phyloP scores from a whole-genome alignment of 1,140 invertebrate species.

The Achroia grisella region DNA sequence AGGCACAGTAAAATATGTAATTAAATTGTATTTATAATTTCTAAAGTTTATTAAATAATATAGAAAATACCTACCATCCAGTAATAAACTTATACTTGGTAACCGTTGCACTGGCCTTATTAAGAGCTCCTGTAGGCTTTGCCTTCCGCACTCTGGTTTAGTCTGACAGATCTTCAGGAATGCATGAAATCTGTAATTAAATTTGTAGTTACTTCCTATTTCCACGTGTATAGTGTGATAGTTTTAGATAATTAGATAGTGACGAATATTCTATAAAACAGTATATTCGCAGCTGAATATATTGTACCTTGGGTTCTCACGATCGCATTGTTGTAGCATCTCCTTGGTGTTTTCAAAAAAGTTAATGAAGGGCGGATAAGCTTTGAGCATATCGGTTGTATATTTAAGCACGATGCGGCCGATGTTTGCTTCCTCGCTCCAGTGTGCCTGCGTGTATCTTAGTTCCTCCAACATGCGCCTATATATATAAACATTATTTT shows the following conservation, averaged over 20 bases:
- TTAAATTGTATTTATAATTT: not conserved
- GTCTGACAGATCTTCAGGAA: constrained; percentile 97
- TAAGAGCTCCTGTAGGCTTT: constrained; percentile 94
- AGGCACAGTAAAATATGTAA: constrained; percentile 1
- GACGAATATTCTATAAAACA: no score
- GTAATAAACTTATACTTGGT: constrained; percentile 93
- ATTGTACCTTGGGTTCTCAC: constrained; percentile 84
- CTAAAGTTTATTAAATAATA: not conserved
- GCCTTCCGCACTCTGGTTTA: constrained; percentile 94
- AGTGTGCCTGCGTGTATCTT: constrained; percentile 79
- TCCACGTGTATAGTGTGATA: no score
- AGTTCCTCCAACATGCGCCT: constrained; percentile 85
- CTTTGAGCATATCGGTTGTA: constrained; percentile 86
- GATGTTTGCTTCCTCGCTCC: constrained; percentile 90
- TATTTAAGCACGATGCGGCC: constrained; percentile 92
- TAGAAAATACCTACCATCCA: constrained; percentile 82
- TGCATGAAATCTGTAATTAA: constrained; percentile 86
- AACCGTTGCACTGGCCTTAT: constrained; percentile 97
- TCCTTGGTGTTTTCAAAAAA: constrained; percentile 98
- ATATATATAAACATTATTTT: not conserved
- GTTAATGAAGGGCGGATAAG: constrained; percentile 98
- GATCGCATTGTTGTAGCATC: constrained; percentile 91
- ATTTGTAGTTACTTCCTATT: not conserved
- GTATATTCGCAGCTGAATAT: not conserved
- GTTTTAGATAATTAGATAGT: no score